Base-by-base conservation (phyloP, 2,113 vertebrate species). In the Triplophysa dalaica region DNA sequence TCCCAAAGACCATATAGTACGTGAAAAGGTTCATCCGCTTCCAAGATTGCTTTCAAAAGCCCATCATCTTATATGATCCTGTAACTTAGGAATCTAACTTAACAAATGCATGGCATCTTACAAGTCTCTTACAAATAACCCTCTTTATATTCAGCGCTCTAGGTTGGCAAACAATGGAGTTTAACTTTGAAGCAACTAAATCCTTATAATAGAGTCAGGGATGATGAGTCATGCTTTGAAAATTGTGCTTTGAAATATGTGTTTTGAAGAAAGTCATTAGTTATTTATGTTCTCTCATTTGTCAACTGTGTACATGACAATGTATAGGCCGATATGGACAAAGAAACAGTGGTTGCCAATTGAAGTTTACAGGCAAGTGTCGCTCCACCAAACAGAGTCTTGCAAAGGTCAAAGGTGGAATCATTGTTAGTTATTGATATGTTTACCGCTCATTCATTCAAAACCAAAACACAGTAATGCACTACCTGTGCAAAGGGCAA, bases 251-350 rank as follows among this genome's bases (percentile, higher is more conserved):
- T 45, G 43, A 43, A 43, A 43, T 64, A 33, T 38, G 6, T 38
- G 33, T 5, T 45, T 12, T 45, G 43, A 50, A 24, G 17, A 29
- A 4, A 54, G 19, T 8, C 21, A 50, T 26, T 48, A 69, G 66
- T 54, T 70, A 69, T 69, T 69, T 22, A 26, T 17, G 43, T 48
- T 22, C 22, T 69, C 14, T 69, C 45, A 69, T 69, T 68, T 69
- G 14, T 26, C 1, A 69, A 19, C 43, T 69, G 66, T 45, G 17
- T 4, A 69, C 8, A 29, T 70, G 50, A 29, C 6, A 45, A 1
- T 45, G n/a, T 22, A 45, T 16, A 45, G n/a, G 19, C 1, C 17
- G 38, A 52, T 50, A 69, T 17, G 3, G 8, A 8, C 45, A 70
- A 0, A 38, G 33, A 33, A 33, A 33, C 33, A 33, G 6, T 38